Evolutionary conservation across 2,888 invertebrate species (phyloP), one percentile per base, ranked within the genome.

Genomic region (Orchestes rusci): DNA sequence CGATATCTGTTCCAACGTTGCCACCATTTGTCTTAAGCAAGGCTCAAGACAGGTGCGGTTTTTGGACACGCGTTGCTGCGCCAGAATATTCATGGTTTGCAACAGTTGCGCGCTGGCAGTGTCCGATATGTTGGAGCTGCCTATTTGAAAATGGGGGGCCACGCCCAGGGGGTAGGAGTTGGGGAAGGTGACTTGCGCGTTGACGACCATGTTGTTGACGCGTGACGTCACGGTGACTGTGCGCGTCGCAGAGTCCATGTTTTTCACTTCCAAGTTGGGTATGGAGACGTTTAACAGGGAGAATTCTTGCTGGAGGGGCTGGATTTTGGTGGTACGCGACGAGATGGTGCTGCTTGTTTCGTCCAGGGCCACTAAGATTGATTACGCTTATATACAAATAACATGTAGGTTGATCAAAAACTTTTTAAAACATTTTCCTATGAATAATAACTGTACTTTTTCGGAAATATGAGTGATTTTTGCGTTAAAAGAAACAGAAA

Each of bases 11-110:
- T 77, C 80, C 44, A 86, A 68, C 8, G 78, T 77, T 12, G 73
- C 69, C 8, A 82, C 80, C 47, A 87, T 69, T 36, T 82, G 81
- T 27, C 84, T 69, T 30, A 94, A 70, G 67, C 93, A 93, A 34
- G 91, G 87, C 64, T 93, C 84, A 39, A 95, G 69, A 65, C 94
- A 94, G 27, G 88, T 83, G 38, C 87, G 79, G 39, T 89, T 89
- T 64, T 87, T 86, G 52, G 81, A 82, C 1, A 92, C 88, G 58
- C 88, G 80, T 55, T 85, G 84, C 59, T 84, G 77, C 0, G 90
- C 88, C 39, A 86, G 82, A 64, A 80, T 82, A 56, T 83, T 85
- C 23, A 93, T 72, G 12, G 83, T 82, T 70, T 89, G 91, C 36
- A 89, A 69, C 39, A 93, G 71, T 64, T 84, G 82, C 5, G 77